Evolutionary conservation across 2,113 vertebrate species (phyloP).

Genomic region (Podarcis muralis): DNA sequence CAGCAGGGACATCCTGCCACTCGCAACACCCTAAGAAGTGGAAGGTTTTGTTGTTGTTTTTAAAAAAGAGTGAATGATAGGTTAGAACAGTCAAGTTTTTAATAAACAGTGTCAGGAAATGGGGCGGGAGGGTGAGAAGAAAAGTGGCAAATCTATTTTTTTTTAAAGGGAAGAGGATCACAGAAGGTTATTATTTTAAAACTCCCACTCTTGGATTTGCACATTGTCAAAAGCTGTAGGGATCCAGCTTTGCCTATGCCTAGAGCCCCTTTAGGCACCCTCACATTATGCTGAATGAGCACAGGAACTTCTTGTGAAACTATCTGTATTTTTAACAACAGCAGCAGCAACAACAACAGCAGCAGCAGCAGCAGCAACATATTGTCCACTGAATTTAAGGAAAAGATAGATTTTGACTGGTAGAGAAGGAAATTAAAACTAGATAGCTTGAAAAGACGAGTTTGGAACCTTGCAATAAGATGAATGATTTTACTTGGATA

Average conservation of each 20-base stretch:
- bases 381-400: background rate
- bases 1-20: background rate
- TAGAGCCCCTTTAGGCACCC: background rate
- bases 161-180: background rate
- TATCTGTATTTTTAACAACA: background rate
- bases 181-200: background rate
- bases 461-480: background rate
- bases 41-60: no score
- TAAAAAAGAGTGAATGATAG: background rate
- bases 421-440: background rate
- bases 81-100: constrained; percentile 26
- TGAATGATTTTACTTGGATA: background rate
- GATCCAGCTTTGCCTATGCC: background rate
- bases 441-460: background rate
- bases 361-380: background rate
- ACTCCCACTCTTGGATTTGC: constrained; percentile 6
- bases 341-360: no score
- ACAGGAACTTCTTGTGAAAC: background rate
- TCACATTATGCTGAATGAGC: background rate
- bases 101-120: constrained; percentile 19
- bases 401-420: background rate
- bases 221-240: background rate
- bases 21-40: no score
- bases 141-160: background rate
- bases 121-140: background rate